Base-by-base conservation (phyloP, 2,888 invertebrate genomes). In the Xylophagus ater region DNA sequence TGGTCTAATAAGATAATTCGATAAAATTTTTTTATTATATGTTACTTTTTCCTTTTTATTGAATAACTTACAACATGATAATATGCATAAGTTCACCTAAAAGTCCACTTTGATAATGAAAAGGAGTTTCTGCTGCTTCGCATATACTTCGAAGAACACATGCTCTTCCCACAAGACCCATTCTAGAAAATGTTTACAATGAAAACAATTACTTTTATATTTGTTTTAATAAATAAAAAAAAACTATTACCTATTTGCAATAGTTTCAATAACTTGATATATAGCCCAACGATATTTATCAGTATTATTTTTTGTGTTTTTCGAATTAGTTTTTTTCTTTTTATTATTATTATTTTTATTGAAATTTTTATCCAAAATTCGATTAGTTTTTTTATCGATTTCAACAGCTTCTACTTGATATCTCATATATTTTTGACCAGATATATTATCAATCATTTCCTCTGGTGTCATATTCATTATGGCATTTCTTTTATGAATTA, bases 111-210 rank as follows among this genome's bases (percentile, higher is more conserved):
- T 75, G 74, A 54, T 75, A 71, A 49, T 69, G 71, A 53, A 84
- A 72, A 35, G 81, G 75, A 44, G 73, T 68, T 49, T 76, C 72
- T 1, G 84, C 77, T 18, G 78, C 74, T 58, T 86, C 83, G 56
- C 86, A 86, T 55, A 86, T 81, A 48, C 78, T 73, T 50, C 81
- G 72, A 46, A 85, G 64, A 49, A 86, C 59, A 61, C 86, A 86
- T 24, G 74, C 73, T 47, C 76, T 71, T 4, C 81, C 81, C 38
- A 73, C 68, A 49, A 75, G 69, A 10, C 76, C 73, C 51, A 75
- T 71, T 54, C 78, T 80, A 58, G 44, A 60, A n/a, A n/a, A n/a
- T n/a, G n/a, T n/a, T n/a, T n/a, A n/a, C n/a, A n/a, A n/a, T n/a
- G n/a, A n/a, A n/a, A n/a, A n/a, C n/a, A n/a, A n/a, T n/a, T n/a